Evolutionary conservation across 2,888 invertebrate genomes (phyloP).

Genomic region (Myathropa florea): DNA sequence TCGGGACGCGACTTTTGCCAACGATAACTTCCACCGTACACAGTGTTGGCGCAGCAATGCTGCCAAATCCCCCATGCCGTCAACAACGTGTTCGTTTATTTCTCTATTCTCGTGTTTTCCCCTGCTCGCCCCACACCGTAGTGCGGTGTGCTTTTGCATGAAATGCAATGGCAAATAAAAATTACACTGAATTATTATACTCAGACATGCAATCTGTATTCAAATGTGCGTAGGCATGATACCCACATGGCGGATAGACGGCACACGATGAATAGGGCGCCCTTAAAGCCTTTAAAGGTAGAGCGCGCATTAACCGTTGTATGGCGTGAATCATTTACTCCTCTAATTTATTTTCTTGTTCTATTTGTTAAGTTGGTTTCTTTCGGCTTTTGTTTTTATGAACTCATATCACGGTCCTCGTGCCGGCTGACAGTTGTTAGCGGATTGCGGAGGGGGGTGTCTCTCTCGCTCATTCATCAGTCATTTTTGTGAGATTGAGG

Average conservation of each 20-base stretch:
- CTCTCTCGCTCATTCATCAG: slow-evolving; percentile 24
- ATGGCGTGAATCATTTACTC: slow-evolving; percentile 65
- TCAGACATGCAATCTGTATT: slow-evolving; percentile 64
- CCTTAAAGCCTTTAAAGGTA: background rate
- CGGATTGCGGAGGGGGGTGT: background rate
- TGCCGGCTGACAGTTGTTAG: slow-evolving; percentile 49
- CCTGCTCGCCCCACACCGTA: background rate
- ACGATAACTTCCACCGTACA: slow-evolving; percentile 6
- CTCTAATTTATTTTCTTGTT: slow-evolving; percentile 58
- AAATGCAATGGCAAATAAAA: slow-evolving; percentile 65
- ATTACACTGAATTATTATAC: slow-evolving; percentile 65
- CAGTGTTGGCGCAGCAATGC: slow-evolving; percentile 11
- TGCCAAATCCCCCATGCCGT: slow-evolving; percentile 30
- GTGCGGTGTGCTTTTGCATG: slow-evolving; percentile 27
- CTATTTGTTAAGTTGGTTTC: background rate
- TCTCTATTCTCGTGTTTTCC: slow-evolving; percentile 23
- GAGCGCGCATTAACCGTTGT: slow-evolving; percentile 40
- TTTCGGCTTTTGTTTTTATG: slow-evolving; percentile 42
- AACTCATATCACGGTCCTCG: slow-evolving; percentile 55
- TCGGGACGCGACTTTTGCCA: background rate
- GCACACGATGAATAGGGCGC: background rate
- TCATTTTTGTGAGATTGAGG: slow-evolving; percentile 42
- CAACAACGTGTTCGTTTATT: slow-evolving; percentile 43
- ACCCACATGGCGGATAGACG: background rate
- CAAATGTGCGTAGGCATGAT: slow-evolving; percentile 50